Conservation (phyloP, 2,888 invertebrate species). For the Ditula angustiorana region DNA sequence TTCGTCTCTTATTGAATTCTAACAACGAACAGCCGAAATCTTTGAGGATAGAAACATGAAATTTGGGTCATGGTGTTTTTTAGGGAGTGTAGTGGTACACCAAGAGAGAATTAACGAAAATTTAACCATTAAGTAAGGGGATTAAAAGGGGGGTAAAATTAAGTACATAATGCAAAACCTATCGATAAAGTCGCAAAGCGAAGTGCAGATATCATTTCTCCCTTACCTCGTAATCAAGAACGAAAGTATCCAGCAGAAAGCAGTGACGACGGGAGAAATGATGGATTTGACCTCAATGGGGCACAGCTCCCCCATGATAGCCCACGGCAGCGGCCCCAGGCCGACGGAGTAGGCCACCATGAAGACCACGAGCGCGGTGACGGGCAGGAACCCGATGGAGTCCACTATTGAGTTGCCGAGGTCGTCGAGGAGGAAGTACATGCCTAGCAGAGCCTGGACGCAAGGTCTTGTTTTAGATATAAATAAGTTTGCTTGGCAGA, state of each 20-base stretch:
- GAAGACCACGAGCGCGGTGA: constrained; percentile 89
- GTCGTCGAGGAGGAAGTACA: constrained; percentile 87
- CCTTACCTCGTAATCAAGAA: constrained; percentile 90
- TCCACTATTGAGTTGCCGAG: constrained; percentile 66
- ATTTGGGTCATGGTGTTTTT: too few relatives aligned
- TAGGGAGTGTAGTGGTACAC: too few relatives aligned
- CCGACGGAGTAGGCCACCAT: constrained; percentile 91
- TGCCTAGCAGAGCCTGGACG: constrained; percentile 83
- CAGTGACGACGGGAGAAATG: constrained; percentile 91
- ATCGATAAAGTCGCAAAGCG: too few relatives aligned
- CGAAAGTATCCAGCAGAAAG: constrained; percentile 90
- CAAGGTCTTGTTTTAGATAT: not conserved
- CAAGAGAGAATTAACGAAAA: too few relatives aligned
- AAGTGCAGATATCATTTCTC: too few relatives aligned
- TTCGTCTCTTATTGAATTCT: too few relatives aligned
- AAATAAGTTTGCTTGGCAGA: not conserved
- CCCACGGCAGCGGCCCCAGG: constrained; percentile 93
- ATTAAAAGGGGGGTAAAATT: too few relatives aligned
- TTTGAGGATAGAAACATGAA: too few relatives aligned
- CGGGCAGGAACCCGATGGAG: constrained; percentile 88
- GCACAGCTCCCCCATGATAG: constrained; percentile 93
- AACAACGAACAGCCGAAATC: too few relatives aligned
- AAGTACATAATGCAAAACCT: too few relatives aligned
- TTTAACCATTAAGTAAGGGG: too few relatives aligned
- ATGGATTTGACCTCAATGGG: constrained; percentile 91